These are phyloP conservation scores for Schizaphis graminum DNA, from an alignment of 2,888 invertebrate genomes.

Conservation along the genomic window DNA sequence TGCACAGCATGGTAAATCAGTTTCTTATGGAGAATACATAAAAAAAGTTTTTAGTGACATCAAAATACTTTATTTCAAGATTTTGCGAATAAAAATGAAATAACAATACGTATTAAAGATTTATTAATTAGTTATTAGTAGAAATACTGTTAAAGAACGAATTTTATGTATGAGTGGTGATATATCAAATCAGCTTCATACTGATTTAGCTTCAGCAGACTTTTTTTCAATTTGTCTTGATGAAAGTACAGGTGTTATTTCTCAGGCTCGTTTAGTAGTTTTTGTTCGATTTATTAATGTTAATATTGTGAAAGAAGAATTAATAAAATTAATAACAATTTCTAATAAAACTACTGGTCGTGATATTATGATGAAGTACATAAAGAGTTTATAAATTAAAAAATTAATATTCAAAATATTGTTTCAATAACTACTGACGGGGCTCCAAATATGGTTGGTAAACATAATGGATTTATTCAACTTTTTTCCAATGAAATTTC, in stretches of 20 bases:
- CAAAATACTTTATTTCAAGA: no score
- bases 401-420: not conserved
- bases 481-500: no score
- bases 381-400: not conserved
- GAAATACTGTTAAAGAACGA: constrained; percentile 24
- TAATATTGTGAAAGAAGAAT: not conserved
- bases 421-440: not conserved
- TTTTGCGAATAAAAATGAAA: constrained; percentile 1
- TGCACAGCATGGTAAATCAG: no score
- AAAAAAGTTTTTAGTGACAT: no score
- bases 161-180: constrained; percentile 18
- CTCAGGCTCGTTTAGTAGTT: no score
- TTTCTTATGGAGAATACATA: no score
- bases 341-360: not conserved
- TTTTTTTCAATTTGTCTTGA: not conserved
- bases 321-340: constrained; percentile 15
- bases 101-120: not conserved
- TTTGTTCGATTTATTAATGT: not conserved
- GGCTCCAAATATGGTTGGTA: no score
- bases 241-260: no score
- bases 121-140: not conserved
- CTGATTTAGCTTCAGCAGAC: no score
- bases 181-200: not conserved
- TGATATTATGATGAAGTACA: not conserved
- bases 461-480: no score